Evolutionary conservation across 2,888 invertebrate genomes (phyloP).

Genomic region (Boloria selene): DNA sequence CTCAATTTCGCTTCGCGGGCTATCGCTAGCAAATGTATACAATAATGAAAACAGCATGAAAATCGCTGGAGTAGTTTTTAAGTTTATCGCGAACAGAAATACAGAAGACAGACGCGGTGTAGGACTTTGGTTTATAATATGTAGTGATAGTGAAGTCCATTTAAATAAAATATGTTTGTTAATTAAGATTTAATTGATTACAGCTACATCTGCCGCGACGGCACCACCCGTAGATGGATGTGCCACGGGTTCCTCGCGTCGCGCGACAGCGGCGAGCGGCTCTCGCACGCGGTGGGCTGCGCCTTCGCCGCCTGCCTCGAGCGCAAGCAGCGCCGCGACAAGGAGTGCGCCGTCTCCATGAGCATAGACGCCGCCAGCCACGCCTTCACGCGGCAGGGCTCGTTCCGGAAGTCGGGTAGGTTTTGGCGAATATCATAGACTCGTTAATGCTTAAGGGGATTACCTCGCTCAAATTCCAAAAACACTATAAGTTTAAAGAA

Average conservation of each 20-base stretch:
- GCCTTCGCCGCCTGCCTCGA: conserved; percentile 99
- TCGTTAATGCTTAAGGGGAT: too few species aligned
- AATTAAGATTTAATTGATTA: conserved; percentile 6
- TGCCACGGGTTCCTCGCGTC: conserved; percentile 99
- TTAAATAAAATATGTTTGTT: too few species aligned
- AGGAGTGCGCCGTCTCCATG: conserved; percentile 97
- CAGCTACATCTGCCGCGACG: conserved; percentile 99
- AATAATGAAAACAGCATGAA: too few species aligned
- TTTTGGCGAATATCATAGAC: background rate
- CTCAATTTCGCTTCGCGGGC: too few species aligned
- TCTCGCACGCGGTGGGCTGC: conserved; percentile 99
- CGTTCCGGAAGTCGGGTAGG: conserved; percentile 89
- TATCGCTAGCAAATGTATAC: too few species aligned
- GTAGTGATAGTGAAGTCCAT: too few species aligned
- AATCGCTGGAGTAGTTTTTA: too few species aligned
- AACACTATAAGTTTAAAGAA: too few species aligned
- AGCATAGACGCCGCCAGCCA: conserved; percentile 94
- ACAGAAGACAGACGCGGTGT: too few species aligned
- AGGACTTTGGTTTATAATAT: too few species aligned
- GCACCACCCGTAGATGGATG: conserved; percentile 99
- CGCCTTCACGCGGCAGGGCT: conserved; percentile 95
- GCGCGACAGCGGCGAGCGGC: conserved; percentile 97
- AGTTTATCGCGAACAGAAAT: too few species aligned
- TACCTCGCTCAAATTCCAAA: too few species aligned
- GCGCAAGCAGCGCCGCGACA: conserved; percentile 97